Base-by-base conservation (phyloP, 2,113 vertebrate genomes). In the Semicossyphus pulcher region DNA sequence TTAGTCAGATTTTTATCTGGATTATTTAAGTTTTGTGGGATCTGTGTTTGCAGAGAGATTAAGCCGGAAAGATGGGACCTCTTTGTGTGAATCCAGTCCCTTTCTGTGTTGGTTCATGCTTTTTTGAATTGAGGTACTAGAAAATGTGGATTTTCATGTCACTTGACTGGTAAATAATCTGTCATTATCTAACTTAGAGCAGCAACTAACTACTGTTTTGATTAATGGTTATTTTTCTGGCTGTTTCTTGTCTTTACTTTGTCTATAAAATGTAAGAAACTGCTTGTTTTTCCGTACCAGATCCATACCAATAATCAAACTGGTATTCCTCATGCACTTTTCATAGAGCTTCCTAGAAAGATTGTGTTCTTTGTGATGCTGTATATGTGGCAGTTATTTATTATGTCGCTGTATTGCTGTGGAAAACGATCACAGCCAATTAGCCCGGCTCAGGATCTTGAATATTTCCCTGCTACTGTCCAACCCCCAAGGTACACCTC, bases 11-110 rank as follows among this genome's bases (percentile, higher is more conserved):
- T 59, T 63, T 39, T n/a, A 26, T 28, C n/a, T n/a, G 1, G 8
- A 4, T 34, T 4, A 59, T 65, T 66, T 34, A 48, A 57, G 59
- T 42, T 75, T 48, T 65, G 10, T 10, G 11, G 52, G 44, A 39
- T 65, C 21, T 44, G 32, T 63, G 39, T 73, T 64, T 51, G 20
- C 4, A 39, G 32, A 63, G 42, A 71, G 44, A n/a, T 52, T 18
- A 12, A 28, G 32, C n/a, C 36, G 28, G 34, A 57, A 15, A 16
- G 4, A 23, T 18, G 14, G 4, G 4, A n/a, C 1, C 4, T 64
- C 15, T 48, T 44, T 52, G 2, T 48, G 26, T 42, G 52, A 42
- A 66, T 47, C 18, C n/a, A 29, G 14, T 44, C 23, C 10, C 5
- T 16, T 34, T 80, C 39, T 5, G 10, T 26, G 16, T 42, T 12